Evolutionary conservation across 2,888 invertebrate genomes (phyloP).

Genomic region (Nesidiocoris tenuis): DNA sequence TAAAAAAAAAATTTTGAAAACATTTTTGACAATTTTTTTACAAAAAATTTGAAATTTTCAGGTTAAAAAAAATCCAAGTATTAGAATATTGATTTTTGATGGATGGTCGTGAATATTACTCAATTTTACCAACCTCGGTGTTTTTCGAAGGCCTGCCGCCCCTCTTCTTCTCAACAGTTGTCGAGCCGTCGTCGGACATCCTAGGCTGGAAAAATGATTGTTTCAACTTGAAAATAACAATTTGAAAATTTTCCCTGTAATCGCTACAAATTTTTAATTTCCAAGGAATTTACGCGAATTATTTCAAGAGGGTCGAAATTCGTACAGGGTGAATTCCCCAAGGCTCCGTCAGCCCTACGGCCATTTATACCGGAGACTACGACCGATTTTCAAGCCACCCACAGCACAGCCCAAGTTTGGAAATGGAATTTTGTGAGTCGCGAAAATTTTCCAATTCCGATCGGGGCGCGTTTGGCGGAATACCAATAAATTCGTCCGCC

Average conservation of each 20-base stretch:
- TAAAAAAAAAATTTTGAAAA: too few species aligned
- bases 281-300: too few species aligned
- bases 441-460: neutral
- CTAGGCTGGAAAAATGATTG: conserved; percentile 1
- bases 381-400: neutral
- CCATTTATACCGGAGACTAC: conserved; percentile 20
- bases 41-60: too few species aligned
- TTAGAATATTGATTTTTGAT: conserved; percentile 22
- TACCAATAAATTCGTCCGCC: conserved; percentile 33
- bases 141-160: conserved; percentile 38
- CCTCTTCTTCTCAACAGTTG: conserved; percentile 48
- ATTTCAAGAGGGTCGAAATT: neutral
- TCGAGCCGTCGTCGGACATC: conserved; percentile 48
- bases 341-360: conserved; percentile 6
- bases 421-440: too few species aligned
- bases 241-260: too few species aligned
- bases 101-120: conserved; percentile 7
- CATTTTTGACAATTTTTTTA: too few species aligned
- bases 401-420: neutral
- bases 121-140: conserved; percentile 40
- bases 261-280: too few species aligned
- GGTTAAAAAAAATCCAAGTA: too few species aligned
- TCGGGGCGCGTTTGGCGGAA: neutral
- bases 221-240: neutral
- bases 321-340: neutral